These are phyloP conservation scores for Cettia cetti DNA, from an alignment of 2,113 vertebrate species.

Conservation along the genomic window DNA sequence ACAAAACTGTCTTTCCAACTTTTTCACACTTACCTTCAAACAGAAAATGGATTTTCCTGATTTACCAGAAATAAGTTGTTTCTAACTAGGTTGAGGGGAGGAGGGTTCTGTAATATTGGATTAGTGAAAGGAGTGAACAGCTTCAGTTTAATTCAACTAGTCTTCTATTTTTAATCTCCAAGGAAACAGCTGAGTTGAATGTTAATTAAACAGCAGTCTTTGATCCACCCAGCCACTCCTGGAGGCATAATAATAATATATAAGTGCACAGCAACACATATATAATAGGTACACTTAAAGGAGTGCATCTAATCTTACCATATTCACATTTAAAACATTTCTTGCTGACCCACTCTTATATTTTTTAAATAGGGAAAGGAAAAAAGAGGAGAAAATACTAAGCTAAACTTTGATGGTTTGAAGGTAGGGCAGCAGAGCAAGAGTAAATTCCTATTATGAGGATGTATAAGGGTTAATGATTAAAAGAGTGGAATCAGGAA, in stretches of 20 bases:
- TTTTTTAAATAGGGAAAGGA: neutral
- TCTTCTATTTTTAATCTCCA: conserved; percentile 60
- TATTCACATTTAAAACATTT: neutral
- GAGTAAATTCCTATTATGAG: neutral
- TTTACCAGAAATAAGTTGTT: conserved; percentile 1
- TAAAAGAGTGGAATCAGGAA: conserved; percentile 57
- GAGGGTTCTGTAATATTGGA: neutral
- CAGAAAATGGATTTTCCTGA: conserved; percentile 29
- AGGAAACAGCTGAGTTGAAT: conserved; percentile 60
- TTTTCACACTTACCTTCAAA: neutral
- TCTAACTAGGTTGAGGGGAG: neutral
- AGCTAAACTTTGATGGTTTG: neutral
- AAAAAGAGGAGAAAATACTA: neutral
- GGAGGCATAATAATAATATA: conserved; percentile 54
- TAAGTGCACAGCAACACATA: conserved; percentile 30
- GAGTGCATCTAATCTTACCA: neutral
- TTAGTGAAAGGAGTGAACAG: conserved; percentile 20
- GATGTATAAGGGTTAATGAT: conserved; percentile 59
- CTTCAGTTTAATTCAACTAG: conserved; percentile 47
- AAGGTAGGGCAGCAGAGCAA: neutral
- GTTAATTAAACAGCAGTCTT: conserved; percentile 64
- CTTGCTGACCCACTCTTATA: neutral
- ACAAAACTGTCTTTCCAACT: conserved; percentile 1
- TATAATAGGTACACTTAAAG: conserved; percentile 23
- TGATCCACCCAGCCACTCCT: conserved; percentile 62